Evolutionary conservation across 2,888 invertebrate genomes (phyloP).

Genomic region (Geophilus truncorum): DNA sequence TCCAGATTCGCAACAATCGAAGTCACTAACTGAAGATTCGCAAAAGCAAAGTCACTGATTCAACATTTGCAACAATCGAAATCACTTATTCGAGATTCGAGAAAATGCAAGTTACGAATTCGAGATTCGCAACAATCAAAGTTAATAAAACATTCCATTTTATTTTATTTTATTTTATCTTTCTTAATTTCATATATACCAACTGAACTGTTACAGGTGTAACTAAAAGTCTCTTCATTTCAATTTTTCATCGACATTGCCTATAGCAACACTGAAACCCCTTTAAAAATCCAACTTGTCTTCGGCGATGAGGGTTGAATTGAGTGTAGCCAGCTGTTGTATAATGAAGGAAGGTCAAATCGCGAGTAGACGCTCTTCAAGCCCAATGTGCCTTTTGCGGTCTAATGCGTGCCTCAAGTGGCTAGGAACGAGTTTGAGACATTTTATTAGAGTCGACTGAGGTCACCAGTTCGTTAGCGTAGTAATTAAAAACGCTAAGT

Average conservation of each 20-base stretch:
- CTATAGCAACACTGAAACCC: background rate
- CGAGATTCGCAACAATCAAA: too few relatives aligned
- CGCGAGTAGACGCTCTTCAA: background rate
- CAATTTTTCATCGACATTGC: background rate
- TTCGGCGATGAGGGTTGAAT: background rate
- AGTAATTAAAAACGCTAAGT: background rate
- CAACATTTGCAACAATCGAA: too few relatives aligned
- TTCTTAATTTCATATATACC: too few relatives aligned
- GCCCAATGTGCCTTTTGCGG: background rate
- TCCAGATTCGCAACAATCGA: background rate
- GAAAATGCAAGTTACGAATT: too few relatives aligned
- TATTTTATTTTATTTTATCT: too few relatives aligned
- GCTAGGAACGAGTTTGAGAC: background rate
- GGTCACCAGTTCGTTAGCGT: background rate
- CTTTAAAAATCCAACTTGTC: background rate
- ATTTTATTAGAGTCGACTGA: background rate
- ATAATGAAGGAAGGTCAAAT: constrained; percentile 13
- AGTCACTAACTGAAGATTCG: background rate
- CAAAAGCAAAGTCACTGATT: too few relatives aligned
- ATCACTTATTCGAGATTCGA: too few relatives aligned
- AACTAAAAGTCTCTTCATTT: too few relatives aligned
- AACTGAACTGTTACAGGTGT: too few relatives aligned
- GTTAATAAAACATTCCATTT: too few relatives aligned
- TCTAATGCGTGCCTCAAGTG: constrained; percentile 1
- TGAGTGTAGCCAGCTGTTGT: constrained; percentile 20